Conservation (phyloP, 2,113 vertebrate species). For the Chlorocebus sabaeus region DNA sequence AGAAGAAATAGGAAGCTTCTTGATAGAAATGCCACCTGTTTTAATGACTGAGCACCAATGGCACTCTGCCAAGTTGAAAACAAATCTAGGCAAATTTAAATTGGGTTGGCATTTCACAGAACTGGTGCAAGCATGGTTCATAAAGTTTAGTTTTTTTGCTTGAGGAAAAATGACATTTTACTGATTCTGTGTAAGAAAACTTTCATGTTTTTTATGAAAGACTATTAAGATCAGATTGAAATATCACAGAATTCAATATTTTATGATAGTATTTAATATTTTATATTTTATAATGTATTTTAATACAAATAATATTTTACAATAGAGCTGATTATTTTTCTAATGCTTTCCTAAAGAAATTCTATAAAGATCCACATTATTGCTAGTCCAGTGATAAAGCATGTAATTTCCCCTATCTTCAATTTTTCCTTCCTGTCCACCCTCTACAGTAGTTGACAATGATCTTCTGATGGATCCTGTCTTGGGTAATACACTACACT, state of each 20-base stretch:
- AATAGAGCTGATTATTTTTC: not conserved
- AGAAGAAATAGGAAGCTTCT: slow-evolving; percentile 19
- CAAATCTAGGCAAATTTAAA: slow-evolving; percentile 49
- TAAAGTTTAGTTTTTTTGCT: slow-evolving; percentile 57
- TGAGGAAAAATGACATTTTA: slow-evolving; percentile 6
- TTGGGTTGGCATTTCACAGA: slow-evolving; percentile 31
- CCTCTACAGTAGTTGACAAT: not conserved
- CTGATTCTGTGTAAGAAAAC: slow-evolving; percentile 3
- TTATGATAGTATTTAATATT: slow-evolving; percentile 7
- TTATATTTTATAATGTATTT: slow-evolving; percentile 19
- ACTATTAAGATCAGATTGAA: slow-evolving; percentile 19
- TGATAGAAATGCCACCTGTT: slow-evolving; percentile 39
- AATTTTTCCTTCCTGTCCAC: not conserved
- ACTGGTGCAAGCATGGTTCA: not conserved
- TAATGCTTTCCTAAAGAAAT: not conserved
- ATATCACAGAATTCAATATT: not conserved
- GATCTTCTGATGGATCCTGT: not conserved
- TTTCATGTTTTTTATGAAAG: slow-evolving; percentile 49
- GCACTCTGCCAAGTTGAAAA: slow-evolving; percentile 47
- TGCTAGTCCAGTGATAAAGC: not conserved
- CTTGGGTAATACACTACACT: not conserved
- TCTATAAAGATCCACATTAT: not conserved
- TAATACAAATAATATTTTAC: slow-evolving; percentile 7
- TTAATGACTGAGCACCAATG: not conserved
- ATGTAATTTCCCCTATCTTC: not conserved